Base-by-base conservation (phyloP, 2,113 vertebrate genomes). In the Callorhinus ursinus region DNA sequence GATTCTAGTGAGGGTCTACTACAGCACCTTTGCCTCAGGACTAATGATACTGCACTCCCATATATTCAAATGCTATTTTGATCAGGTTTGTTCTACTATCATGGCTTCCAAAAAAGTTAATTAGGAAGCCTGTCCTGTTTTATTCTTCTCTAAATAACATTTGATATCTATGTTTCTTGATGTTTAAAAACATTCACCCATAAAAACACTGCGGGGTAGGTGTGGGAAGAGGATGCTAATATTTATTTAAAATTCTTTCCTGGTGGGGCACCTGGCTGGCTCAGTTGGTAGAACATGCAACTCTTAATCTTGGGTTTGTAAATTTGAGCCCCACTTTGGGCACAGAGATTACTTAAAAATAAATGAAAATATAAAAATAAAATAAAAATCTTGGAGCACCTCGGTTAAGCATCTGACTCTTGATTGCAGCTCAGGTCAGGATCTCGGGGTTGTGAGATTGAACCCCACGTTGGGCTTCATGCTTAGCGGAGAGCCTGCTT, bases 111-210 rank as follows among this genome's bases (percentile, higher is more conserved):
- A 77, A 89, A 86, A 89, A 31, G 46, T 63, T 42, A 82, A 83
- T 33, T 77, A 84, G 77, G 49, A 82, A 83, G 15, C 6, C 33
- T 82, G 26, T 76, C 39, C 19, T 76, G 15, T 92, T 77, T 95
- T 57, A 59, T 94, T 89, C 59, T 90, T 90, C 7, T 92, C 57
- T 82, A 92, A 88, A 69, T 92, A 88, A 67, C n/a, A 59, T 63
- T 59, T n/a, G 5, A 7, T 49, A 42, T 80, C n/a, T 76, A 51
- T 87, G 33, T 63, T 88, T 28, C 8, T 82, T 82, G 16, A 72
- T 53, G 18, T 61, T 36, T 82, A 85, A 10, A 31, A 88, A 53
- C 71, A 46, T 36, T 74, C 26, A 93, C 28, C n/a, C 61, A 13
- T 36, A 79, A 53, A 86, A 65, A 36, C 36, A 51, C 11, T 19